These are phyloP conservation scores for Natator depressus DNA, from an alignment of 2,113 vertebrate genomes.

Conservation along the genomic window DNA sequence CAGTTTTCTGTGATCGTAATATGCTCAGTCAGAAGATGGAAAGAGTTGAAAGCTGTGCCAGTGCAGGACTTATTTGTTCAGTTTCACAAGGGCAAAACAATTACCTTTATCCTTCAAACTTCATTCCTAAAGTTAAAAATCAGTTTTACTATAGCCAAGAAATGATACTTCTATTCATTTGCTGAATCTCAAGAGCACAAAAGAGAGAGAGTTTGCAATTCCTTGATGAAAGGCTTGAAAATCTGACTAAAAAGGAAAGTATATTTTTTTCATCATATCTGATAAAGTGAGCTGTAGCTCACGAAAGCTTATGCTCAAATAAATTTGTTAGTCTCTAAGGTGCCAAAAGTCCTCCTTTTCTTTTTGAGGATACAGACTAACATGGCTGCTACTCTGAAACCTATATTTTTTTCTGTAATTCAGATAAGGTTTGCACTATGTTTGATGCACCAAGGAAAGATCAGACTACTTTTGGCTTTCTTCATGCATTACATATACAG, in stretches of 20 bases:
- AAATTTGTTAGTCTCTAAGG: too few species aligned
- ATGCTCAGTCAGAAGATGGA: background rate
- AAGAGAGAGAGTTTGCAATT: background rate
- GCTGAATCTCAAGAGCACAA: conserved; percentile 13
- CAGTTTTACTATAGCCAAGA: conserved; percentile 7
- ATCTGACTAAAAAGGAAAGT: background rate
- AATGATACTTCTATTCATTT: conserved; percentile 4
- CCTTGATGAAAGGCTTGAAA: conserved; percentile 2
- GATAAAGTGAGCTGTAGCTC: too few species aligned
- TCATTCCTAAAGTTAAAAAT: conserved; percentile 9
- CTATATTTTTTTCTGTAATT: background rate
- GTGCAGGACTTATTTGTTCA: background rate
- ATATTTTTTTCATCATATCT: background rate
- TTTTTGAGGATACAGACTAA: too few species aligned
- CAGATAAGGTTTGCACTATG: background rate
- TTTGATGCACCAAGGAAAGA: background rate
- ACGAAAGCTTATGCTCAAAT: too few species aligned
- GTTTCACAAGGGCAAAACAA: conserved; percentile 9
- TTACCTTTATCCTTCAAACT: conserved; percentile 43
- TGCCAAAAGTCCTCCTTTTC: too few species aligned
- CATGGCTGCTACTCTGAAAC: too few species aligned
- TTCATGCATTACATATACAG: background rate
- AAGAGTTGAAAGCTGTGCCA: conserved; percentile 16
- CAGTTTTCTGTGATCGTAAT: conserved; percentile 2
- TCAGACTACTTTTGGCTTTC: conserved; percentile 17